Conservation (phyloP, 2,888 invertebrate species). For the Petrophora chlorosata region DNA sequence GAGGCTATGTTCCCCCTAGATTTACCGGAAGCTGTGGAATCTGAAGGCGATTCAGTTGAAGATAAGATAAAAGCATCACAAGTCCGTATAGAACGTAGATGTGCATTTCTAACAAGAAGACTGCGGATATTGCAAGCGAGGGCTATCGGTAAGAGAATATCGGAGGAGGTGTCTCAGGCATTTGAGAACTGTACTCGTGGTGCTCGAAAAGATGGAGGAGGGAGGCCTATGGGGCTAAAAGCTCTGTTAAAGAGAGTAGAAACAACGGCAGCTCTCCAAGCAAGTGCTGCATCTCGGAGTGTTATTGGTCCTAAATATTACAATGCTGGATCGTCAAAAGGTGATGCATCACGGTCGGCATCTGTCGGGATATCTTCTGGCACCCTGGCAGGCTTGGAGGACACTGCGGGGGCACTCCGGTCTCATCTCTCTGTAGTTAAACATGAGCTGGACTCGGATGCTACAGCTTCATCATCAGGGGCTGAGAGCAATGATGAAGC, state of each 20-base stretch:
- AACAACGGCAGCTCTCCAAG: conserved; percentile 71
- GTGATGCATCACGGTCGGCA: conserved; percentile 89
- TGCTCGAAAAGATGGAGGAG: conserved; percentile 83
- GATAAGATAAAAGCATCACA: conserved; percentile 82
- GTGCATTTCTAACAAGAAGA: conserved; percentile 89
- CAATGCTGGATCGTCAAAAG: conserved; percentile 86
- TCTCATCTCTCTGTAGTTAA: conserved; percentile 90
- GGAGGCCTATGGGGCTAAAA: conserved; percentile 71
- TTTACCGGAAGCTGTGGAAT: conserved; percentile 78
- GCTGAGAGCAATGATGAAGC: conserved; percentile 97
- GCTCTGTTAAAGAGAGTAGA: conserved; percentile 73
- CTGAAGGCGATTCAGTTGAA: conserved; percentile 79
- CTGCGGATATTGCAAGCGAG: conserved; percentile 90
- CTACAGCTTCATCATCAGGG: conserved; percentile 96
- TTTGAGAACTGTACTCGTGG: conserved; percentile 89
- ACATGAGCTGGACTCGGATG: conserved; percentile 93
- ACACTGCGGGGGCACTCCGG: conserved; percentile 88
- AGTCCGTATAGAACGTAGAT: conserved; percentile 86
- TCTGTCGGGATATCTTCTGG: conserved; percentile 82
- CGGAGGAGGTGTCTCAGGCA: conserved; percentile 87
- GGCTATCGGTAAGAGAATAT: conserved; percentile 89
- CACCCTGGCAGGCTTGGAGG: conserved; percentile 88
- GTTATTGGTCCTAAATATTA: conserved; percentile 71
- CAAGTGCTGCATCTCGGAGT: conserved; percentile 66
- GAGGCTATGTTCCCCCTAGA: conserved; percentile 80